These are phyloP conservation scores for Tragopan temminckii DNA, from an alignment of 2,797 vertebrate genomes.

Conservation along the genomic window DNA sequence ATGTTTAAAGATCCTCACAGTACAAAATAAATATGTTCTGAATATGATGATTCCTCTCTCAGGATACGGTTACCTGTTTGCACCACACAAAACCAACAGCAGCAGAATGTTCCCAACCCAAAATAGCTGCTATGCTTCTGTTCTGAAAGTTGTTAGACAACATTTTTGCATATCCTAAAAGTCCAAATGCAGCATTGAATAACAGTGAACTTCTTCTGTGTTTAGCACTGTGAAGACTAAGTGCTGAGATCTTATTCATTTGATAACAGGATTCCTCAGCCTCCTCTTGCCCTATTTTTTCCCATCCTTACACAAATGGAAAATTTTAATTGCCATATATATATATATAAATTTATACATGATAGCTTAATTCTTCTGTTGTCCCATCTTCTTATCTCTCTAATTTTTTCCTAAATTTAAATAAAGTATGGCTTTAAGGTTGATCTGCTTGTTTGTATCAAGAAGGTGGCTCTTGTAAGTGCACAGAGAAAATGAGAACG, in stretches of 20 bases:
- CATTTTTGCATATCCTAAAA: conserved; percentile 34
- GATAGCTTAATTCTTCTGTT: not conserved
- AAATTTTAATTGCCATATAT: not conserved
- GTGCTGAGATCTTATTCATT: not conserved
- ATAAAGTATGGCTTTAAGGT: not conserved
- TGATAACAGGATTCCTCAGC: not conserved
- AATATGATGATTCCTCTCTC: not conserved
- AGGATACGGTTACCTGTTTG: not conserved
- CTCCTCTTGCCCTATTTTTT: not conserved
- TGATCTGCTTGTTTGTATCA: not conserved
- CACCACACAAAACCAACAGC: not conserved
- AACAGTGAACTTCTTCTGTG: not conserved
- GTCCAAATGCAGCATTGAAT: not conserved
- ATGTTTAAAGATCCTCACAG: conserved; percentile 7
- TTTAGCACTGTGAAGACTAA: not conserved
- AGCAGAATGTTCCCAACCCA: not conserved
- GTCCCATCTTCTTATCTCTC: not conserved
- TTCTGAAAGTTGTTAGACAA: conserved; percentile 19
- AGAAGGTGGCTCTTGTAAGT: not conserved
- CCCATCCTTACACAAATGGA: not conserved
- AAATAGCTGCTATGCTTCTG: conserved; percentile 10
- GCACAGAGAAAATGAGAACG: not conserved
- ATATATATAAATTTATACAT: too few species aligned
- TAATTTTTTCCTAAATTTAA: not conserved
- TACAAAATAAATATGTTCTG: conserved; percentile 24